Conservation (phyloP, 2,888 invertebrate genomes). For the Amphimallon solstitiale region DNA sequence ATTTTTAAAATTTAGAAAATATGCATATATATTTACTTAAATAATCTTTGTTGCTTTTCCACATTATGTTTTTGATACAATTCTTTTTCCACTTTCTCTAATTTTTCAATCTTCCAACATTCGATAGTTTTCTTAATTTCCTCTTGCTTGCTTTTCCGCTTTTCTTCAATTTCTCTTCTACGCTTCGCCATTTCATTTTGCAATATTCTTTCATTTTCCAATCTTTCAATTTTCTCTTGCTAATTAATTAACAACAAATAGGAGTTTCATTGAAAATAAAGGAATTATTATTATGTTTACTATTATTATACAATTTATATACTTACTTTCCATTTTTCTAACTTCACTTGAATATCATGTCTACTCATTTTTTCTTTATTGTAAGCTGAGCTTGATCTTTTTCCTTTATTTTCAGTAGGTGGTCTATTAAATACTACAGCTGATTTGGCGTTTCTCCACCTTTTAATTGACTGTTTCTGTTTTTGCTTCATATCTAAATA, state of each 20-base stretch:
- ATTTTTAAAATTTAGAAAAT: neutral
- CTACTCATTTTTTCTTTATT: conserved; percentile 23
- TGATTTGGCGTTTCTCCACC: conserved; percentile 61
- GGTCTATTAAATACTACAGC: conserved; percentile 1
- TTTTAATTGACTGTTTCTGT: conserved; percentile 60
- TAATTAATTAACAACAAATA: conserved; percentile 7
- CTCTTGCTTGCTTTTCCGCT: conserved; percentile 48
- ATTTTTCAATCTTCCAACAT: conserved; percentile 50
- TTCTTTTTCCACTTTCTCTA: conserved; percentile 43
- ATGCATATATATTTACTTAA: conserved; percentile 18
- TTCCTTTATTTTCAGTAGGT: conserved; percentile 2
- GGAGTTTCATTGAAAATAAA: neutral
- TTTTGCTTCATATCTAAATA: conserved; percentile 62
- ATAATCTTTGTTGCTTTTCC: conserved; percentile 37
- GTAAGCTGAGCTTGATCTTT: conserved; percentile 23
- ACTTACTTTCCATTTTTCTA: conserved; percentile 53
- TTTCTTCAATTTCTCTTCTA: conserved; percentile 50
- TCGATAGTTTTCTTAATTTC: conserved; percentile 50
- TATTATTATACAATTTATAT: neutral
- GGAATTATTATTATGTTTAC: no score
- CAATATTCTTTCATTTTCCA: conserved; percentile 35
- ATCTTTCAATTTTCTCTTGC: conserved; percentile 35
- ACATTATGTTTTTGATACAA: conserved; percentile 43
- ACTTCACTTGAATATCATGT: conserved; percentile 46
- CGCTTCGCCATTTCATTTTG: conserved; percentile 56